Evolutionary conservation across 2,888 invertebrate genomes (phyloP).

Genomic region (Drosophila barbarae): DNA sequence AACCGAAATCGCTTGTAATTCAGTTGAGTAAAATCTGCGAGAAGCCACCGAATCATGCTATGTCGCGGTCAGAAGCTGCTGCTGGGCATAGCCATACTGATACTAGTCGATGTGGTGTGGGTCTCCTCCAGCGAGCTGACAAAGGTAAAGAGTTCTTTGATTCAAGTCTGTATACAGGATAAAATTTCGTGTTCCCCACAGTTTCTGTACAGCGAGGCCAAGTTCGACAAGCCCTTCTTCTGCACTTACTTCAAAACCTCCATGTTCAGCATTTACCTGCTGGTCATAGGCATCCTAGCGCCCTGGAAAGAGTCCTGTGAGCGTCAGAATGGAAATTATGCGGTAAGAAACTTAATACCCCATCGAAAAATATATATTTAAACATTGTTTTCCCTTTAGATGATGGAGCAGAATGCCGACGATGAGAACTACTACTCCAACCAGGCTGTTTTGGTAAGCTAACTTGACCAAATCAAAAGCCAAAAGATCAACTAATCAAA

Average conservation of each 20-base stretch:
- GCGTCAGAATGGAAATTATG: constrained; percentile 84
- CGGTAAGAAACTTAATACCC: constrained; percentile 81
- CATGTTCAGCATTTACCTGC: constrained; percentile 93
- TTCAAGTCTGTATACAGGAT: background rate
- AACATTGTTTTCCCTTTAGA: constrained; percentile 79
- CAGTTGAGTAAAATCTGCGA: constrained; percentile 15
- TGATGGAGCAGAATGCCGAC: constrained; percentile 87
- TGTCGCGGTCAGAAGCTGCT: constrained; percentile 87
- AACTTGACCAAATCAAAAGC: background rate
- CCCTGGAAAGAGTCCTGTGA: constrained; percentile 94
- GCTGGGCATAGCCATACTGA: constrained; percentile 90
- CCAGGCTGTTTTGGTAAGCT: constrained; percentile 77
- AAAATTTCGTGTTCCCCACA: constrained; percentile 76
- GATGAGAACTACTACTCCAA: constrained; percentile 90
- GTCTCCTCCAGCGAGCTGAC: constrained; percentile 96
- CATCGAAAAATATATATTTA: background rate
- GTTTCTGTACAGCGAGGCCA: constrained; percentile 91
- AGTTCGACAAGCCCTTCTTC: constrained; percentile 96
- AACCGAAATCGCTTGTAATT: constrained; percentile 7
- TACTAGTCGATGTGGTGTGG: constrained; percentile 97
- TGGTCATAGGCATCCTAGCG: constrained; percentile 92
- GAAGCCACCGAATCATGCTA: constrained; percentile 64
- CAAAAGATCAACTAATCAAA: rapidly evolving
- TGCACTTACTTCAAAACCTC: constrained; percentile 97
- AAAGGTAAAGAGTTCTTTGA: constrained; percentile 84